phyloP scores from a whole-genome alignment of 2,113 vertebrate genomes.

The Misgurnus mizolepis region DNA sequence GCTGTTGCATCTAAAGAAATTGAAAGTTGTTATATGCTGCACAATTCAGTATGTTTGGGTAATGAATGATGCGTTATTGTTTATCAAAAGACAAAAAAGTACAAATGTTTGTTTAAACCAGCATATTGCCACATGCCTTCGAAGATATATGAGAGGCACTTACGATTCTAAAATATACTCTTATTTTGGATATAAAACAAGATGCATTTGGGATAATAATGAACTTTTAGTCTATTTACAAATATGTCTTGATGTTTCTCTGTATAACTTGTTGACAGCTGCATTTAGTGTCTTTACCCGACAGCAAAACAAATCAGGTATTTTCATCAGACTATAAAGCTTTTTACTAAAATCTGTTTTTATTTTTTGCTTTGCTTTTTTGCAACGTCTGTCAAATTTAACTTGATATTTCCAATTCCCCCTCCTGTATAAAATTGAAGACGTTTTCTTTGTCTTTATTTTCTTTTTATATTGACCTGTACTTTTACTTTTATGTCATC shows the following conservation, averaged over 20 bases:
- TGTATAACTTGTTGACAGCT: background rate
- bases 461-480: background rate
- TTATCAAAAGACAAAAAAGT: constrained; percentile 1
- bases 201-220: constrained; percentile 5
- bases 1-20: background rate
- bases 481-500: background rate
- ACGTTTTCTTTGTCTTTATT: background rate
- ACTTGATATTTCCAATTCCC: background rate
- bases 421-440: background rate
- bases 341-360: background rate
- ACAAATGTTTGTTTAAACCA: background rate
- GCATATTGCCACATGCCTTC: constrained; percentile 3
- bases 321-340: background rate
- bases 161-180: background rate
- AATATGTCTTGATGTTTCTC: background rate
- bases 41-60: background rate
- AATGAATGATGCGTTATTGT: background rate
- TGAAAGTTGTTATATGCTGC: background rate
- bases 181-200: background rate
- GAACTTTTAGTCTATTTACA: constrained; percentile 1
- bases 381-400: background rate
- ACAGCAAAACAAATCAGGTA: background rate
- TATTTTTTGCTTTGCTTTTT: background rate
- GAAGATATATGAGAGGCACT: constrained; percentile 9
- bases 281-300: background rate